Evolutionary conservation across 92 coral and sea anemone species (phyloP), one percentile per base, ranked within the genome.

Genomic region (Palythoa grandiflora): DNA sequence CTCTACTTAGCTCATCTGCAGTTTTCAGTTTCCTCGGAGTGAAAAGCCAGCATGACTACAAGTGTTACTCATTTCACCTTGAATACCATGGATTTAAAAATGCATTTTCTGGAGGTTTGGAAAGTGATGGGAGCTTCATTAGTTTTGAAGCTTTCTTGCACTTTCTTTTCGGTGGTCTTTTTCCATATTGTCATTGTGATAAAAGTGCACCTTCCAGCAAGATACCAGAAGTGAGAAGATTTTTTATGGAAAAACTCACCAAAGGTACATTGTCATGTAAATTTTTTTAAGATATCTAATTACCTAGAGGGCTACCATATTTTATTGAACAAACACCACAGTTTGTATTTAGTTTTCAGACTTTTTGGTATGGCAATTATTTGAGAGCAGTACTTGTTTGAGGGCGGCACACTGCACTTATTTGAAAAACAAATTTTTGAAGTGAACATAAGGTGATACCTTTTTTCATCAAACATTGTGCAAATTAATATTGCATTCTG

Each of bases 31-130:
- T 81, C 50, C 86, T 81, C 0, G 86, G 86, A 5, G 71, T 81
- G 51, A 66, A 35, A 3, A 40, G 55, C 37, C 39, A 38, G 13
- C 86, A 81, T 15, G 71, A 81, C 48, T 81, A 81, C 75, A 81
- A 81, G 15, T 81, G 86, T 19, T 81, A 81, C 11, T 81, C 75
- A 40, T 81, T 81, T 51, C 86, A 81, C 39, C 86, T 81, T 21
- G 86, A 81, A 81, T 81, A 81, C 39, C 86, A 81, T 40, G 86
- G 86, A 19, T 71, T 81, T 81, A 48, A 68, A 40, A 81, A 81
- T 81, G 86, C 86, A 20, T 81, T 81, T 81, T 55, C 75, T 81
- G 75, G 86, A n/a, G 47, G 20, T 35, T 81, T 74, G 66, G 75
- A 81, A 17, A 47, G 28, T 6, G 75, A 81, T 21, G 59, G 60